Percentiles rank a stretch among this genome's conserved stretches.
These are phyloP conservation scores for Chondrosia reniformis DNA, from an alignment of 37 sponge, comb jelly and placozoan species.

Conservation along the genomic window DNA sequence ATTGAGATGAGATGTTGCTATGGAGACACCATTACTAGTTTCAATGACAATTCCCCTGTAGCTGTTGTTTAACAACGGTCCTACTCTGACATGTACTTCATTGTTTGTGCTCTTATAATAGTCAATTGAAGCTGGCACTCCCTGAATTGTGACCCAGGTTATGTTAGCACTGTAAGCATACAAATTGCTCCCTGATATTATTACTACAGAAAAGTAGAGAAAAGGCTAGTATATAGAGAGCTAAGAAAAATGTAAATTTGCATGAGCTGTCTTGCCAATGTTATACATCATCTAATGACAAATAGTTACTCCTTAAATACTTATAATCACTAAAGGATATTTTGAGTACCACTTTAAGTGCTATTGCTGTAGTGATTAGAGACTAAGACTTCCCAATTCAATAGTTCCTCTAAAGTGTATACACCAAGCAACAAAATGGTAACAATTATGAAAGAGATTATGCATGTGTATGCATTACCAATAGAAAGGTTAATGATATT, in stretches of 20 bases:
- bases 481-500: too few species aligned
- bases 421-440: background rate
- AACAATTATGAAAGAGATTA: too few species aligned
- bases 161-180: slow-evolving; percentile 40
- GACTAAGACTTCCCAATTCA: too few species aligned
- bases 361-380: too few species aligned
- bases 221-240: too few species aligned
- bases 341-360: too few species aligned
- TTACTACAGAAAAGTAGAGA: slow-evolving; percentile 24
- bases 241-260: too few species aligned
- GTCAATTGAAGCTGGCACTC: slow-evolving; percentile 23
- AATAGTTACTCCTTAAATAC: too few species aligned
- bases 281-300: too few species aligned
- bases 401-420: background rate
- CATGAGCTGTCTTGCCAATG: too few species aligned
- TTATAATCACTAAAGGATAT: too few species aligned
- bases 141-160: slow-evolving; percentile 15
- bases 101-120: background rate
- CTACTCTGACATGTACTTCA: slow-evolving; percentile 10
- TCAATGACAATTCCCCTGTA: slow-evolving; percentile 19
- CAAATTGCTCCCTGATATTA: slow-evolving; percentile 31
- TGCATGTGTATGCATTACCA: too few species aligned
- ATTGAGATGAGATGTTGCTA: slow-evolving; percentile 8
- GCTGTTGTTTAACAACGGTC: background rate
- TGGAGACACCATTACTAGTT: slow-evolving; percentile 26